These are phyloP conservation scores for Taxidea taxus DNA, from an alignment of 2,113 vertebrate genomes.

Conservation along the genomic window DNA sequence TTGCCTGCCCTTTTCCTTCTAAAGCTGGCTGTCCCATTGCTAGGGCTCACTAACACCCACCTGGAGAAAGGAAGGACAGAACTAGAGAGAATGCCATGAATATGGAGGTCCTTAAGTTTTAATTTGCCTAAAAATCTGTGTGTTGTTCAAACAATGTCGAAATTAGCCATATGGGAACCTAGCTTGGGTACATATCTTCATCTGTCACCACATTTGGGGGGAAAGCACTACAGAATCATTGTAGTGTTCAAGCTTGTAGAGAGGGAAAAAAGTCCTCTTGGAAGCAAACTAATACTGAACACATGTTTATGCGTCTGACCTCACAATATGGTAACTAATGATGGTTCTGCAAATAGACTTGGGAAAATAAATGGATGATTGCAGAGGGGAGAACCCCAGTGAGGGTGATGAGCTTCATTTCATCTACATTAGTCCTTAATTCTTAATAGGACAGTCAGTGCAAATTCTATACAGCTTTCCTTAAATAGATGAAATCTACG, in stretches of 20 bases:
- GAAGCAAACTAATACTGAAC: conserved; percentile 79
- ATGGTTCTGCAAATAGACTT: conserved; percentile 81
- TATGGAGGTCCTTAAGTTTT: conserved; percentile 79
- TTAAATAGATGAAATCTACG: conserved; percentile 71
- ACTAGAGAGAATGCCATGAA: conserved; percentile 69
- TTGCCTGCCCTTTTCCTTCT: conserved; percentile 46
- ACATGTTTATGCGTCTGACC: conserved; percentile 82
- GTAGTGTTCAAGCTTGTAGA: conserved; percentile 61
- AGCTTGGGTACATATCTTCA: conserved; percentile 85
- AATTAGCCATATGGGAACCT: conserved; percentile 86
- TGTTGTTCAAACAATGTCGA: conserved; percentile 86
- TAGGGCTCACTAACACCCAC: conserved; percentile 72
- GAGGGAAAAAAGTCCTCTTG: conserved; percentile 71
- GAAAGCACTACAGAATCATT: conserved; percentile 70
- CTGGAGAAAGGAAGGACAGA: conserved; percentile 75
- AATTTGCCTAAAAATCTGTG: conserved; percentile 83
- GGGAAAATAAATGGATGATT: conserved; percentile 71
- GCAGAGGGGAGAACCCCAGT: not conserved
- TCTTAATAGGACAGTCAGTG: conserved; percentile 64
- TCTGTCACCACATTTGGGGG: conserved; percentile 83
- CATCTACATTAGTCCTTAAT: conserved; percentile 12
- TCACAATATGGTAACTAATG: conserved; percentile 83
- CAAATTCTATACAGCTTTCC: conserved; percentile 48
- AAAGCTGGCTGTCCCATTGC: conserved; percentile 60
- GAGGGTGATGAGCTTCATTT: conserved; percentile 10